Percentiles rank a stretch among this genome's conserved stretches.
Conservation (phyloP, 2,113 vertebrate genomes). For the Ornithorhynchus anatinus region DNA sequence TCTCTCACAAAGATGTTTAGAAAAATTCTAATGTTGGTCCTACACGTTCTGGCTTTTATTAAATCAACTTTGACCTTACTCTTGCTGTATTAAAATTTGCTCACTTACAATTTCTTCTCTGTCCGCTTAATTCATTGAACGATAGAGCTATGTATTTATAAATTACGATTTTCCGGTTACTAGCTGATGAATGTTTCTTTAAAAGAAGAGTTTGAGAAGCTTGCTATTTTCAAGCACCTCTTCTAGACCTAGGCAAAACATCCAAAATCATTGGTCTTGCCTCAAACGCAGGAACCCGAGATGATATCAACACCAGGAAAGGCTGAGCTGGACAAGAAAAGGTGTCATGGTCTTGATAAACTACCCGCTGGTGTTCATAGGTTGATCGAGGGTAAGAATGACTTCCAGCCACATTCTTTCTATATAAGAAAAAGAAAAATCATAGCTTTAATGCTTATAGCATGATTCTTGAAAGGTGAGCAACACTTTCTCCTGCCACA, state of each 20-base stretch:
- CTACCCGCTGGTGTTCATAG: neutral
- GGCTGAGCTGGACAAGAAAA: neutral
- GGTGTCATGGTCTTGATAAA: slow-evolving; percentile 9
- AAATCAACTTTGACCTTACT: too few species aligned
- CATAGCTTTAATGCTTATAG: neutral
- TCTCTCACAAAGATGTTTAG: too few species aligned
- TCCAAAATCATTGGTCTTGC: slow-evolving; percentile 43
- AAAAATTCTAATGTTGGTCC: too few species aligned
- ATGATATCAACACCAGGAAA: slow-evolving; percentile 77
- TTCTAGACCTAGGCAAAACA: neutral
- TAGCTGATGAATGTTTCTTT: neutral
- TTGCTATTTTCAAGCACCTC: neutral
- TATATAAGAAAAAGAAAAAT: neutral
- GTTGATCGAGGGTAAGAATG: slow-evolving; percentile 27
- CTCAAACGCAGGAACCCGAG: slow-evolving; percentile 81
- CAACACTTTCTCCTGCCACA: too few species aligned
- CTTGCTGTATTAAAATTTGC: too few species aligned
- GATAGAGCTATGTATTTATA: too few species aligned
- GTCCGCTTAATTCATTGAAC: too few species aligned
- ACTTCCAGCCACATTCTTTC: slow-evolving; percentile 44
- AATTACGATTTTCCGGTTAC: neutral
- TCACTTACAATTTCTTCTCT: too few species aligned
- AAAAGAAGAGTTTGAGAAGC: neutral
- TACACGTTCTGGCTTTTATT: too few species aligned
- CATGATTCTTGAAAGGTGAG: neutral